Base-by-base conservation (phyloP, 2,888 invertebrate species). In the Endomychus coccineus region DNA sequence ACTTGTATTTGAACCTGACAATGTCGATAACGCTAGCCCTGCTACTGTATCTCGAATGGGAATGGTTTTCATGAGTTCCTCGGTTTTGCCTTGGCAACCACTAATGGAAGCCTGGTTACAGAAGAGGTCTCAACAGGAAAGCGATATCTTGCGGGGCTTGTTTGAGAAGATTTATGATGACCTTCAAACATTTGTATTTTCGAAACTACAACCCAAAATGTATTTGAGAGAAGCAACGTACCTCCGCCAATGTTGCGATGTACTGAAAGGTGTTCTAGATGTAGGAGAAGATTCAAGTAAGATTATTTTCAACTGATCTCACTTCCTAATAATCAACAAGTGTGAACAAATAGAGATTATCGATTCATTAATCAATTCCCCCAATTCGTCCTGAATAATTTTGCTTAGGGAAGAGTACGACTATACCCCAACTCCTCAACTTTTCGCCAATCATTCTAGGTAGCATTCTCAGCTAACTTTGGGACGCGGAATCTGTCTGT, bases 41-140 rank as follows among this genome's bases (percentile, higher is more conserved):
- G 91, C 91, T 6, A 91, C 90, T 3, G 83, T 91, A 29, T 89
- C 89, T 16, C 71, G 91, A 27, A 85, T 89, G 75, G 91, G 91
- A 34, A 91, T 90, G 90, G 87, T 88, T 12, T 91, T 85, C 59
- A 75, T 90, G 59, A 88, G 88, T 44, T 81, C 87, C 2, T 89
- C 89, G 2, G 86, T 86, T 0, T 70, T 91, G 14, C 80, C 79
- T 35, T 91, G 90, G 90, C 68, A 64, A 32, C 82, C 86, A 1
- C 81, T 86, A 54, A 66, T 86, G 36, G 80, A 88, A 71, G 82
- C 78, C 7, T 89, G 89, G 89, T 64, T 88, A 9, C 76, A 77
- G 48, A 78, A 68, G 31, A 71, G 82, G 43, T 45, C 72, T 1
- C 54, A 64, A 15, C 70, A 72, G 36, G 84, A 88, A 64, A 70